Evolutionary conservation across 2,797 vertebrate species (phyloP), one percentile per base, ranked within the genome.

Genomic region (Picus viridis): DNA sequence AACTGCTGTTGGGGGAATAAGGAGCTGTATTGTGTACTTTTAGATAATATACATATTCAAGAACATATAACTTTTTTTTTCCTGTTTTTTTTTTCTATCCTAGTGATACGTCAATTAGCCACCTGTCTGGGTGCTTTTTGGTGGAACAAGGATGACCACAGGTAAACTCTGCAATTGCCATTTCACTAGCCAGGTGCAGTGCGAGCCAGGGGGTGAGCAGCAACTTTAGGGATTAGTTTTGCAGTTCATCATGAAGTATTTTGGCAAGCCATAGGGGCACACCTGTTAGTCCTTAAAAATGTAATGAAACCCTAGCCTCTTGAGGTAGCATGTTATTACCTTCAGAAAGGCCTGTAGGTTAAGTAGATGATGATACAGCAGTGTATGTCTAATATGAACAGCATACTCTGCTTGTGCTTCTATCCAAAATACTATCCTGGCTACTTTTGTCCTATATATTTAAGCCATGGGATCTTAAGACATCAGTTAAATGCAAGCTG

Each of bases 211-310:
- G 39, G 88, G 57, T 17, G 91, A 95, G 84, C 89, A 23, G 56
- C 65, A 54, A 87, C 64, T 9, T 92, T 36, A 13, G 20, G 34
- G 83, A 94, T 96, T 93, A 78, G 79, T 61, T 92, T 91, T 90
- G 85, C 77, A 90, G 39, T 89, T 95, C 65, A 76, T 95, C 70
- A 67, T 77, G 39, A 3, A 30, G 34, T 58, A 29, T 81, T 86
- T 93, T 96, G 95, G 95, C 96, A 96, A 89, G 69, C 43, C 64
- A 7, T 9, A 58, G 79, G 16, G 29, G n/a, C 16, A 69, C 71
- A 92, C 79, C 90, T 96, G 89, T 75, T 95, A 83, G 90, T 83
- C 88, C 96, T 96, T 80, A 64, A 85, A 91, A 74, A 74, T 41
- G 76, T 61, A 77, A 85, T 92, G 89, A 96, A 95, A 93, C 34